Conservation (phyloP, 2,888 invertebrate genomes). For the Oxyscelio sp. region DNA sequence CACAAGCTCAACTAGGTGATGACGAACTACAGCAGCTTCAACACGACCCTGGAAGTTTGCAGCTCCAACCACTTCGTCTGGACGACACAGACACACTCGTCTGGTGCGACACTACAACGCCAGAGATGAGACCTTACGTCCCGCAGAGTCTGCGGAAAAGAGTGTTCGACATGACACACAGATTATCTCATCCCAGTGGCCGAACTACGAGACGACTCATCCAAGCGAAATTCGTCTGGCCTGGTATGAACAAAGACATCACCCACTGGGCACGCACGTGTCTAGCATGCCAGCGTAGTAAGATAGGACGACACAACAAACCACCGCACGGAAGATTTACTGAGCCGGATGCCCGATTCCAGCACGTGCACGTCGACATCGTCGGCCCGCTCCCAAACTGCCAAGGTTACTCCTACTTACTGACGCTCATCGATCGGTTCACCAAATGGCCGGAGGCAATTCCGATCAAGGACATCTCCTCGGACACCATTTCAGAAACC, state of each 20-base stretch:
- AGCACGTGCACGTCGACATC: conserved; percentile 83
- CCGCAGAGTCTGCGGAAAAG: too few species aligned
- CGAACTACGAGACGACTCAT: neutral
- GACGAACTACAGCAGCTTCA: too few species aligned
- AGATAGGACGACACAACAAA: neutral
- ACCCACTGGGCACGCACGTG: neutral
- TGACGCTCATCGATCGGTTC: neutral
- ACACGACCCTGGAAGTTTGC: too few species aligned
- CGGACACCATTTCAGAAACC: neutral
- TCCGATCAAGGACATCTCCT: neutral
- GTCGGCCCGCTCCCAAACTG: conserved; percentile 38
- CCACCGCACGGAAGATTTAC: neutral
- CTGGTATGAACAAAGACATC: neutral
- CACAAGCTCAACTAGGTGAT: too few species aligned
- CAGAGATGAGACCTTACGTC: too few species aligned
- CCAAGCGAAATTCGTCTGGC: conserved; percentile 1
- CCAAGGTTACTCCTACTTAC: neutral
- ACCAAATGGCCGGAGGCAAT: conserved; percentile 3
- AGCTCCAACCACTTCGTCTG: too few species aligned
- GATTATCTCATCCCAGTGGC: conserved; percentile 15
- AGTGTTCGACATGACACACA: conserved; percentile 40
- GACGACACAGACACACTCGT: too few species aligned
- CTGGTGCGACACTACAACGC: too few species aligned
- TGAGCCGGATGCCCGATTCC: conserved; percentile 79
- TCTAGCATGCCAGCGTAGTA: neutral